A percentile compares a stretch with the other conserved stretches of the same genome.
These are phyloP conservation scores for Symphodus melops DNA, from an alignment of 2,113 vertebrate species.

Conservation along the genomic window DNA sequence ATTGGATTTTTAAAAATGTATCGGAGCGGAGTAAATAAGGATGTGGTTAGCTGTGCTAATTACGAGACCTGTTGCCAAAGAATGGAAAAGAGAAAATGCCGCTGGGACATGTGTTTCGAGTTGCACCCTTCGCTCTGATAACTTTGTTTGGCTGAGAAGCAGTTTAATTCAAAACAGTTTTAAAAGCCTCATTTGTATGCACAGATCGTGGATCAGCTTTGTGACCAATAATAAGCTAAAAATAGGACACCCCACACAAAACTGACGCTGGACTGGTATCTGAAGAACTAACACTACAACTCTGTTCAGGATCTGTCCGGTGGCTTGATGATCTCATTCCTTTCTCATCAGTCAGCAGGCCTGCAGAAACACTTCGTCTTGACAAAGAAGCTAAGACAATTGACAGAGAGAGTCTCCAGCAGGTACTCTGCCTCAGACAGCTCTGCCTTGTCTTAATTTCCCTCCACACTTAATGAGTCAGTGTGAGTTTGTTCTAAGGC, in stretches of 20 bases:
- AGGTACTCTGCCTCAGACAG: constrained; percentile 53
- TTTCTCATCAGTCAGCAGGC: constrained; percentile 60
- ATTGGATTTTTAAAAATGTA: constrained; percentile 47
- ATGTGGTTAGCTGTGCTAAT: constrained; percentile 77
- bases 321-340: constrained; percentile 51
- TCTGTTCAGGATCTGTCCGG: not conserved
- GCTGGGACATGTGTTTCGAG: constrained; percentile 67
- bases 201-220: constrained; percentile 15
- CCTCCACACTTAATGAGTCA: constrained; percentile 69
- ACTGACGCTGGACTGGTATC: constrained; percentile 16
- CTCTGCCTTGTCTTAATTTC: constrained; percentile 65
- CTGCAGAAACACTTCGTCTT: constrained; percentile 47
- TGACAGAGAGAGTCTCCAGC: constrained; percentile 56
- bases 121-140: constrained; percentile 54
- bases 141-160: constrained; percentile 50
- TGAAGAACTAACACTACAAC: constrained; percentile 2
- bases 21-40: constrained; percentile 70
- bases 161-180: constrained; percentile 28
- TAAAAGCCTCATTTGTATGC: constrained; percentile 32
- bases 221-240: constrained; percentile 1
- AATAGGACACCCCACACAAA: constrained; percentile 30
- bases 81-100: constrained; percentile 54
- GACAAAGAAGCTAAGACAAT: constrained; percentile 56
- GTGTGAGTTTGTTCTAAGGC: constrained; percentile 64
- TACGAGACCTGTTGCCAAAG: constrained; percentile 69